phyloP scores from a whole-genome alignment of 2,113 vertebrate genomes.

The Elaphurus davidianus region DNA sequence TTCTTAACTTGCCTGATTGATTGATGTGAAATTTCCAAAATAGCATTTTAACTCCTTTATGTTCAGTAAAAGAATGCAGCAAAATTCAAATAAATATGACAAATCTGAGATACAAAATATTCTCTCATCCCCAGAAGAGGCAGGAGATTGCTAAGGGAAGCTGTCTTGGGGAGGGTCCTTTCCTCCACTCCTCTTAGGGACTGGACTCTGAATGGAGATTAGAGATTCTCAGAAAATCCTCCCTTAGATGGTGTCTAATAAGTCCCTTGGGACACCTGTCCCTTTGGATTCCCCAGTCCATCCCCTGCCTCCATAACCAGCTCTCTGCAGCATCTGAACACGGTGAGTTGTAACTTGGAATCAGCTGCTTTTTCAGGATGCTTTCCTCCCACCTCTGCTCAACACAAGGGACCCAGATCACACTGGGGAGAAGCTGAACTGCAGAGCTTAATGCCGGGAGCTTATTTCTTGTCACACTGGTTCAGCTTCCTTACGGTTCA shows the following conservation, averaged over 20 bases:
- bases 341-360: neutral
- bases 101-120: neutral
- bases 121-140: neutral
- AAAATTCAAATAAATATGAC: neutral
- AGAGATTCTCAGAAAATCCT: neutral
- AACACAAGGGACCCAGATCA: neutral
- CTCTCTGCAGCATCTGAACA: neutral
- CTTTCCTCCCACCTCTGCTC: neutral
- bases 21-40: neutral
- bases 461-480: neutral
- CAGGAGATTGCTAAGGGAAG: neutral
- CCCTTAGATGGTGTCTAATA: neutral
- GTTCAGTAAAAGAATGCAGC: neutral
- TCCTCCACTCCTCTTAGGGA: neutral
- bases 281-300: neutral
- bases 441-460: neutral
- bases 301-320: neutral
- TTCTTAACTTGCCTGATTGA: neutral
- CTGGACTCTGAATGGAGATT: neutral
- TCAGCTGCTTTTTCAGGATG: neutral
- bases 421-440: neutral
- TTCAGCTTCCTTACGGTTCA: neutral
- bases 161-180: rapidly evolving
- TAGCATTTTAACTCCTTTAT: neutral
- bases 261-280: neutral